Evolutionary conservation across 2,113 vertebrate genomes (phyloP), one percentile per base, ranked within the genome.

Genomic region (Panurus biarmicus): DNA sequence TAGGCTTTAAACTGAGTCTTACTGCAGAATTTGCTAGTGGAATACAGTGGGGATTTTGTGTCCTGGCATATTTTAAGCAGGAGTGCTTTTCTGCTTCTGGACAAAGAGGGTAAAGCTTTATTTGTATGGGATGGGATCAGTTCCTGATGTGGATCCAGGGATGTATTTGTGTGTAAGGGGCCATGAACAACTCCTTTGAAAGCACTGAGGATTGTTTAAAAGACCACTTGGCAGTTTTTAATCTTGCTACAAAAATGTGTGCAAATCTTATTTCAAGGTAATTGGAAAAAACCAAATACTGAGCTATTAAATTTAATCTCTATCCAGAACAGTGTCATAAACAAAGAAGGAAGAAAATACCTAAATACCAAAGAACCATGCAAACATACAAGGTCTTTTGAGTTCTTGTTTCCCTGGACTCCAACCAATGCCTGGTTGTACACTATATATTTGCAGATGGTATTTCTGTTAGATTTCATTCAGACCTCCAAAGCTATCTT

Each of bases 201-300:
- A 75, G 35, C 35, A 45, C 15, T 45, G 42, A 84, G 61, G 65
- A 69, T 18, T 90, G 17, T 77, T 91, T 67, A 79, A 90, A 95
- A 89, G 65, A 29, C 31, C 60, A 77, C 20, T 80, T 88, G 79
- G 28, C 64, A 92, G 33, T 88, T 93, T 91, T 57, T 35, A 88
- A 78, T 88, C 61, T 81, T 57, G 60, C 79, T 90, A 80, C 72
- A 95, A 94, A 94, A 84, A 86, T 38, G 56, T 66, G 67, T 90
- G 40, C 65, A 81, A 95, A 85, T 86, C 75, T 79, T 81, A 47
- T 83, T 95, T 85, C 64, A 91, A 93, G 64, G 72, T 92, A 90
- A 85, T 26, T 66, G 51, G 50, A 54, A 90, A 75, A 81, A 94
- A 67, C 2, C 14, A 69, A 92, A 91, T 79, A 57, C 35, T 8